These are phyloP conservation scores for Spodoptera littoralis DNA, from an alignment of 2,888 invertebrate genomes.

Conservation along the genomic window DNA sequence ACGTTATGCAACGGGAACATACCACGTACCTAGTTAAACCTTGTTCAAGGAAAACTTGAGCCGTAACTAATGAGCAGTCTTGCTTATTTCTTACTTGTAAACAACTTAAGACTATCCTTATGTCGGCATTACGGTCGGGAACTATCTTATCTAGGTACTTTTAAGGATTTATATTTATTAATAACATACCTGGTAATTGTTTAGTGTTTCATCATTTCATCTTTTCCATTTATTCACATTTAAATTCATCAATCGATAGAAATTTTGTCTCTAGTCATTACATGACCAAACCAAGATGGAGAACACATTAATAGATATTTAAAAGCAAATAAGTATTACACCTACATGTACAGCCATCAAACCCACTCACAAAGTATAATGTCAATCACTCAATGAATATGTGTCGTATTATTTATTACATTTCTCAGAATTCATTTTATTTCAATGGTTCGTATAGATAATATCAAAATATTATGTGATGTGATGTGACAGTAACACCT, in stretches of 20 bases:
- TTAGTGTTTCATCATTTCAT: too few relatives aligned
- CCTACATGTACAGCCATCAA: neutral
- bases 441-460: neutral
- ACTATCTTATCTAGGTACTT: slow-evolving; percentile 5
- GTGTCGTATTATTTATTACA: slow-evolving; percentile 4
- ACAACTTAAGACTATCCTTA: slow-evolving; percentile 9
- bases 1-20: too few relatives aligned
- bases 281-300: neutral
- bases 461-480: too few relatives aligned
- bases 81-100: slow-evolving; percentile 21
- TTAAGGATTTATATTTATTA: neutral
- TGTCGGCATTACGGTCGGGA: slow-evolving; percentile 22
- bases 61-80: slow-evolving; percentile 27
- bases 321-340: neutral
- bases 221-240: neutral
- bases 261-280: too few relatives aligned
- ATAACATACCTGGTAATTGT: neutral
- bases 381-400: slow-evolving; percentile 11
- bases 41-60: slow-evolving; percentile 11
- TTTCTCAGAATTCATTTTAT: neutral
- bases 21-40: slow-evolving; percentile 8
- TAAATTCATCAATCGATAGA: too few relatives aligned
- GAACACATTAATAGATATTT: neutral
- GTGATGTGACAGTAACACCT: too few relatives aligned
- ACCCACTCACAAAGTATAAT: neutral